Evolutionary conservation across 2,888 invertebrate genomes (phyloP), one percentile per base, ranked within the genome.

Genomic region (Tanaodytes sp.): DNA sequence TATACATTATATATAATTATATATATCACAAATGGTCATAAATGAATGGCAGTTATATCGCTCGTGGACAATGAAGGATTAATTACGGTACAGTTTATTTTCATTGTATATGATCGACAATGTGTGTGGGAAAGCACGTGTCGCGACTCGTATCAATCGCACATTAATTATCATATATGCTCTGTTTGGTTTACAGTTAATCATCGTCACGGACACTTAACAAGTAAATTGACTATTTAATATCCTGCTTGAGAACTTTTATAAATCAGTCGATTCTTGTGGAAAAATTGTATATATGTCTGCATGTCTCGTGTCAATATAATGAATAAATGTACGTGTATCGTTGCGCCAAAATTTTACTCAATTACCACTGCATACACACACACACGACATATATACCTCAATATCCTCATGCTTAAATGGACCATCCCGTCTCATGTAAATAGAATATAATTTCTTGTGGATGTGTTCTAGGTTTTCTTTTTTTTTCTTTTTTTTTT

Each of bases 201-300:
- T 75, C 72, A 74, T 77, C 75, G 75, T 23, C 76, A 73, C 76
- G 74, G 69, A 77, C 74, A 74, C 77, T 77, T 79, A 76, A 79
- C 73, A 79, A 77, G 79, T 83, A 81, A 84, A 84, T 84, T 84
- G 84, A 84, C 84, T 84, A 83, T 83, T 76, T 77, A 80, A 81
- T 80, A 82, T 82, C 79, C 78, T 77, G 77, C 79, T 68, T 77
- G 79, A 82, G 81, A 83, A 82, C 23, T 80, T 80, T 82, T 79
- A 81, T 79, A 82, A 79, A 79, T 83, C 82, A 82, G 82, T 82
- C 82, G 80, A 78, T 79, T 79, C 71, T 73, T 76, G 75, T 76
- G 75, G 74, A 75, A 74, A 78, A 75, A 73, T 23, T 76, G 66
- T 71, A 68, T 73, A 71, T 73, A 69, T 66, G 65, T 65, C 51